A percentile compares a stretch with the other conserved stretches of the same genome.
Conservation (phyloP, 1,140 invertebrate genomes). For the Trinorchestia longiramus region DNA sequence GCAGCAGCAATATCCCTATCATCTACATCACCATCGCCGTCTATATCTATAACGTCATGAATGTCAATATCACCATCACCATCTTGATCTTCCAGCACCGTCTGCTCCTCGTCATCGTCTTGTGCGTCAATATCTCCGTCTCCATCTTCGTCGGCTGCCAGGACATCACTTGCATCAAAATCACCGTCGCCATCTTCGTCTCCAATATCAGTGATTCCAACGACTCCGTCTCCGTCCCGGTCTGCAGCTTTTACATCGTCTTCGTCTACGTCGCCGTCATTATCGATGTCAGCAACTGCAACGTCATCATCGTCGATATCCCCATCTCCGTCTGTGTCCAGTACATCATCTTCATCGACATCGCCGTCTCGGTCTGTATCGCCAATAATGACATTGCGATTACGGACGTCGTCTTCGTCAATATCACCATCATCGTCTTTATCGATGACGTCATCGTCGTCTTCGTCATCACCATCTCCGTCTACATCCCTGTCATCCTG, state of each 20-base stretch:
- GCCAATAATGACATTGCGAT: conserved; percentile 51
- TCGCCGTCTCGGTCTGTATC: conserved; percentile 65
- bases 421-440: conserved; percentile 64
- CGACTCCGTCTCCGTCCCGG: conserved; percentile 56
- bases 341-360: conserved; percentile 62
- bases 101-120: conserved; percentile 61
- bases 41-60: conserved; percentile 57
- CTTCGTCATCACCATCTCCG: conserved; percentile 59
- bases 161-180: conserved; percentile 52
- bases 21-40: conserved; percentile 58
- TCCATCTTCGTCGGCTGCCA: conserved; percentile 57
- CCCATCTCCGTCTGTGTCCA: conserved; percentile 24
- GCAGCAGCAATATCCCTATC: conserved; percentile 50
- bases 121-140: conserved; percentile 64
- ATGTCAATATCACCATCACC: conserved; percentile 65
- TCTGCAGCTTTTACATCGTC: conserved; percentile 56
- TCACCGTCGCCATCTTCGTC: conserved; percentile 60
- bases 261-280: conserved; percentile 61
- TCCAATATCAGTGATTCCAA: conserved; percentile 52
- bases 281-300: conserved; percentile 58
- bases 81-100: conserved; percentile 63
- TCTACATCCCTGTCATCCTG: conserved; percentile 52
- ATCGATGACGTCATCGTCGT: conserved; percentile 59
- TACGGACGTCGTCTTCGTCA: conserved; percentile 57
- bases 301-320: conserved; percentile 46